Evolutionary conservation across 2,113 vertebrate genomes (phyloP).

Genomic region (Egretta garzetta): DNA sequence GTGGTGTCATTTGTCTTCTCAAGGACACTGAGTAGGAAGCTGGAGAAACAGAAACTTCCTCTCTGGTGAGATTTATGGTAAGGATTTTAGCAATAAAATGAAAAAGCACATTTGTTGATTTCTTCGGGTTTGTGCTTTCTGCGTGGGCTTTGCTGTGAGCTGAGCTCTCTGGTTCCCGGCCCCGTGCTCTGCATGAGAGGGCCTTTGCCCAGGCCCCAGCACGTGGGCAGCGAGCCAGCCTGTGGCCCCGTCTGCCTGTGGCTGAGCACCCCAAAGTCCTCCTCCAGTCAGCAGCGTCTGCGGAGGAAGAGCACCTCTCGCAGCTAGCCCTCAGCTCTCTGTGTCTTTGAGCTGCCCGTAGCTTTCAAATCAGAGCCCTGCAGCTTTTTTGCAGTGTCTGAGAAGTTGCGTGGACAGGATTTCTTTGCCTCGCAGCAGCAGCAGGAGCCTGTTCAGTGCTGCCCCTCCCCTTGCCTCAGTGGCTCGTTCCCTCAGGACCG

Average conservation of each 20-base stretch:
- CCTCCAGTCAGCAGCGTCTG: background rate
- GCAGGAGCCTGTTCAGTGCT: rapidly evolving
- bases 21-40: conserved; percentile 68
- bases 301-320: background rate
- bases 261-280: background rate
- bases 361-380: background rate
- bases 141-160: background rate
- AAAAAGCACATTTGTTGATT: background rate
- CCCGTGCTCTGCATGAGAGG: rapidly evolving
- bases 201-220: background rate
- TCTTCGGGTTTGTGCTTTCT: background rate
- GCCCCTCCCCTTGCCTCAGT: rapidly evolving
- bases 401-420: background rate
- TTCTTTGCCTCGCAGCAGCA: background rate
- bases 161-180: background rate
- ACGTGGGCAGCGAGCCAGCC: rapidly evolving
- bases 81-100: conserved; percentile 35
- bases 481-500: rapidly evolving
- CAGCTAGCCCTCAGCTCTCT: background rate
- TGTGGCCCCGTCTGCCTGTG: rapidly evolving
- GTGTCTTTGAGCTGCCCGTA: rapidly evolving
- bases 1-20: conserved; percentile 59
- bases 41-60: conserved; percentile 66
- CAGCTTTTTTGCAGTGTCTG: background rate
- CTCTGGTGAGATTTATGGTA: conserved; percentile 43